Percentiles rank a stretch among this genome's conserved stretches.
phyloP scores from a whole-genome alignment of 2,797 vertebrate species.

The Diglossa cyanea region DNA sequence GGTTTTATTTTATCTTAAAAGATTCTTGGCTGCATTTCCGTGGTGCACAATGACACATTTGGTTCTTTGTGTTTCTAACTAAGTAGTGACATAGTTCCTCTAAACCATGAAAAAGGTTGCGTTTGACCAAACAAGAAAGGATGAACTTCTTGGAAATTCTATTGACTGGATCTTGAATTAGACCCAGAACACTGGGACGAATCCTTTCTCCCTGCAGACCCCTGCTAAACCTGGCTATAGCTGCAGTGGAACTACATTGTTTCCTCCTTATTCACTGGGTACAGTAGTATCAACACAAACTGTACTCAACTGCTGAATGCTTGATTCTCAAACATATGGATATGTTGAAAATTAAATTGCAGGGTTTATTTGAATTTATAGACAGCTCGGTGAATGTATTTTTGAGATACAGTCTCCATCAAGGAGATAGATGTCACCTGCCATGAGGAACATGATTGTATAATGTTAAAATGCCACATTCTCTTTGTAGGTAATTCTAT shows the following conservation, averaged over 20 bases:
- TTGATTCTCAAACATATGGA: constrained; percentile 74
- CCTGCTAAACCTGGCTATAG: constrained; percentile 62
- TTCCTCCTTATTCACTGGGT: constrained; percentile 61
- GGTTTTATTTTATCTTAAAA: constrained; percentile 59
- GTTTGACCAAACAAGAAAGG: constrained; percentile 72
- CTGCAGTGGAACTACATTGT: constrained; percentile 51
- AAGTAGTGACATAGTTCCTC: constrained; percentile 68
- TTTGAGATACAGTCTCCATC: constrained; percentile 71
- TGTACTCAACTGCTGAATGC: constrained; percentile 56
- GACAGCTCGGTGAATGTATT: constrained; percentile 68
- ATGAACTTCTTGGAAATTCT: constrained; percentile 74
- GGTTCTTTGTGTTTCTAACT: constrained; percentile 70
- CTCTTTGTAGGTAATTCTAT: constrained; percentile 71
- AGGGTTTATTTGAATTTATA: constrained; percentile 77
- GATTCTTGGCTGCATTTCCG: constrained; percentile 68
- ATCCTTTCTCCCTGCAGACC: constrained; percentile 58
- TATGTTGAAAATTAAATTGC: constrained; percentile 76
- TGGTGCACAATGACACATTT: constrained; percentile 71
- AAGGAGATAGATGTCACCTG: constrained; percentile 73
- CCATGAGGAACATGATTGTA: constrained; percentile 69
- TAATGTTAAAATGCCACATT: constrained; percentile 70
- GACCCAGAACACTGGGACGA: constrained; percentile 54
- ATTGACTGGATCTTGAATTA: constrained; percentile 68
- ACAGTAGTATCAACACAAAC: constrained; percentile 69
- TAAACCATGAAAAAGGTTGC: constrained; percentile 74